Evolutionary conservation across 1,140 invertebrate species (phyloP), one percentile per base, ranked within the genome.

Genomic region (Oscheius sp.): DNA sequence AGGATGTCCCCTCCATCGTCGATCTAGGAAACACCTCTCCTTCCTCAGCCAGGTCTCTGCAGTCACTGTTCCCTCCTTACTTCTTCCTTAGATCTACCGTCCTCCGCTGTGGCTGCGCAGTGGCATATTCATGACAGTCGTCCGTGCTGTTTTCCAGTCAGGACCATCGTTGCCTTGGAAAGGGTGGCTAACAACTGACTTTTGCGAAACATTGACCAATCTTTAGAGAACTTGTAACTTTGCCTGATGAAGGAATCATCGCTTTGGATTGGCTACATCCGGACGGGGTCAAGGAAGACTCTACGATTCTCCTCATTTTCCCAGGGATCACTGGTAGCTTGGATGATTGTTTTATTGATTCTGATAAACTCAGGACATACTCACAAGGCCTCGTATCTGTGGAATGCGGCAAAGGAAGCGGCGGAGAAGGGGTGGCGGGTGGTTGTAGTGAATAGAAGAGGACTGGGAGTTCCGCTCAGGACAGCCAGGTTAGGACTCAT

Each of bases 301-400:
- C 76, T 15, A 76, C 73, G 18, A 77, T 77, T 34, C 68, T 77
- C 4, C n/a, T 77, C 3, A 68, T 77, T 49, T 46, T 77, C 28
- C 76, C 76, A 29, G 74, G 76, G 58, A 77, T 77, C n/a, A 77
- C 76, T 20, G 76, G 68, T 71, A 71, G n/a, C n/a, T n/a, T n/a
- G n/a, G n/a, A n/a, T n/a, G n/a, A n/a, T n/a, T n/a, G n/a, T n/a
- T n/a, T n/a, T n/a, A n/a, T n/a, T n/a, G n/a, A n/a, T n/a, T n/a
- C n/a, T n/a, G n/a, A n/a, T n/a, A n/a, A n/a, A n/a, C n/a, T 71
- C 65, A 71, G 68, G 76, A 73, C 62, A 55, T 18, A 77, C 76
- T 18, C 76, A 77, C 59, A 62, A 77, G 20, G 38, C 62, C 49
- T 35, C 46, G n/a, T 77, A 77, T 49, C 46, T 75, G 38, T 74